Conservation (phyloP, 2,797 vertebrate species). For the Propithecus deckenii region DNA sequence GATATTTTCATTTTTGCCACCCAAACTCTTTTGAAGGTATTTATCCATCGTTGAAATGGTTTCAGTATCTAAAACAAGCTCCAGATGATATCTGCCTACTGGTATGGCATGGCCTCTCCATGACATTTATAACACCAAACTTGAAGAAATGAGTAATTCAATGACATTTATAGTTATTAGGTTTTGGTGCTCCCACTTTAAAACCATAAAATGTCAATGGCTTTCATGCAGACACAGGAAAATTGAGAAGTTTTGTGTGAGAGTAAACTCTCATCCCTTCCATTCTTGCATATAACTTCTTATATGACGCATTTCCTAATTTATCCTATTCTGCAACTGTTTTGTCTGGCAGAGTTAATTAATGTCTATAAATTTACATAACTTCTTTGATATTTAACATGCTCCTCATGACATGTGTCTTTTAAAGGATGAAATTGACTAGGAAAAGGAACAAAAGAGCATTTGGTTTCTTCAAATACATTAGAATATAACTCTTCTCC, state of each 20-base stretch:
- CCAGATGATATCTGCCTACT: not conserved
- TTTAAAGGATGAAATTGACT: not conserved
- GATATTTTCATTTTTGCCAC: slow-evolving; percentile 48
- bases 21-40: not conserved
- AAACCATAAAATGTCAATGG: not conserved
- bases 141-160: not conserved
- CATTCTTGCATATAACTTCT: not conserved
- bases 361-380: not conserved
- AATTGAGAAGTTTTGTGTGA: not conserved
- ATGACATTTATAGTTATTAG: not conserved
- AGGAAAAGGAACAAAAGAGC: not conserved
- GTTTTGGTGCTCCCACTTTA: not conserved
- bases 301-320: not conserved
- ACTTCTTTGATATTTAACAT: slow-evolving; percentile 34
- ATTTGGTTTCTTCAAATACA: not conserved
- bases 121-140: not conserved
- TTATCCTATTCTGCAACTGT: not conserved
- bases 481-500: not conserved
- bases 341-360: slow-evolving; percentile 1
- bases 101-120: not conserved
- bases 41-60: not conserved
- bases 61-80: not conserved
- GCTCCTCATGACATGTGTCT: not conserved
- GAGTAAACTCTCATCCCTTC: not conserved
- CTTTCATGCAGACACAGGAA: not conserved